phyloP scores from a whole-genome alignment of 2,888 invertebrate genomes.

The Tetramorium bicarinatum region DNA sequence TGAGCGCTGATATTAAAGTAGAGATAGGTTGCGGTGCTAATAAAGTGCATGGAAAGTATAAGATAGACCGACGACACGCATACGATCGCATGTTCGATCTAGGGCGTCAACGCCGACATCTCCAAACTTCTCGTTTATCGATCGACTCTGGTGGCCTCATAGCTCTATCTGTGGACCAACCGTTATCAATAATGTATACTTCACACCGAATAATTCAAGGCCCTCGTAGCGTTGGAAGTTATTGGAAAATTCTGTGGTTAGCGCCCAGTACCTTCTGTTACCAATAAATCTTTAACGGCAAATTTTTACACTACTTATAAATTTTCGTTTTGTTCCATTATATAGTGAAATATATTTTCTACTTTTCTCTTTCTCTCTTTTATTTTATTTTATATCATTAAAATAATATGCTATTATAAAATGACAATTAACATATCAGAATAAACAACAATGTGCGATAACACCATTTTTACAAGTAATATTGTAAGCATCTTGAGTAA shows the following conservation, averaged over 20 bases:
- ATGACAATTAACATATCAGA: background rate
- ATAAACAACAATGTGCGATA: background rate
- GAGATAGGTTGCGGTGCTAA: conserved; percentile 65
- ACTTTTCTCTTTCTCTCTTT: too few species aligned
- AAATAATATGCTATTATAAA: background rate
- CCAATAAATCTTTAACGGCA: conserved; percentile 21
- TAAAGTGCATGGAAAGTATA: conserved; percentile 69
- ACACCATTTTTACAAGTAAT: background rate
- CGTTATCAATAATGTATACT: conserved; percentile 49
- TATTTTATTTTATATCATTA: background rate
- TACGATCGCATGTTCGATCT: conserved; percentile 66
- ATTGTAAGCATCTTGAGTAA: background rate
- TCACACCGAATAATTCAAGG: conserved; percentile 35
- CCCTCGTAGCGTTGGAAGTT: conserved; percentile 13
- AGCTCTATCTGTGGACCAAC: conserved; percentile 41
- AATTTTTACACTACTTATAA: conserved; percentile 33
- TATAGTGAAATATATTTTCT: background rate
- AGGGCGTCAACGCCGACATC: conserved; percentile 66
- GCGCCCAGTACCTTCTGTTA: conserved; percentile 1
- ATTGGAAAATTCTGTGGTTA: conserved; percentile 45
- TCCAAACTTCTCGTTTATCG: conserved; percentile 68
- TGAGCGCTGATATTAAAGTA: conserved; percentile 49
- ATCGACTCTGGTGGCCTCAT: conserved; percentile 42
- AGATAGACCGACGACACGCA: conserved; percentile 46
- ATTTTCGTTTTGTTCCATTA: background rate